Conservation (phyloP, 1,140 invertebrate species). For the Stegodyphus mimosarum region DNA sequence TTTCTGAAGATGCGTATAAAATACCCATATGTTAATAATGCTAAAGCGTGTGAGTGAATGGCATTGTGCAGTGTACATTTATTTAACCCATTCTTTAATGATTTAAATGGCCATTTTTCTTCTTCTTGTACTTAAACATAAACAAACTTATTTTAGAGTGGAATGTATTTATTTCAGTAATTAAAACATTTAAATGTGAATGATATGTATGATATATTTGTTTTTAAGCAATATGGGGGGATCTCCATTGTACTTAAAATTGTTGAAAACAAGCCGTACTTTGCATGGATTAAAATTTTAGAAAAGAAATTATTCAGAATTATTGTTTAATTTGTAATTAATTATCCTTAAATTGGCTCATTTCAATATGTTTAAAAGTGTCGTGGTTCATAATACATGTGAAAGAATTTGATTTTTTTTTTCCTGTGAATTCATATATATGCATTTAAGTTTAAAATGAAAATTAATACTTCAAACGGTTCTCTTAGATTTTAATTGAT, state of each 20-base stretch:
- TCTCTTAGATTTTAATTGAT: too few relatives aligned
- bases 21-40: neutral
- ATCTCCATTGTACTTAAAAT: neutral
- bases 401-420: too few relatives aligned
- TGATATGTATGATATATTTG: neutral
- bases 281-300: neutral
- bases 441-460: too few relatives aligned
- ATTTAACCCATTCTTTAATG: conserved; percentile 16
- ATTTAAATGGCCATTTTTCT: neutral
- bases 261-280: neutral
- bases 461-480: too few relatives aligned
- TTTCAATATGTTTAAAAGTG: too few relatives aligned
- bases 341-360: too few relatives aligned
- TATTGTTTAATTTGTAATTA: too few relatives aligned
- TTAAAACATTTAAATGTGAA: neutral
- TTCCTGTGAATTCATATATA: too few relatives aligned
- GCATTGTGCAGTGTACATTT: conserved; percentile 22
- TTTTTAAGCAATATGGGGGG: neutral
- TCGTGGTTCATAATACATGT: too few relatives aligned
- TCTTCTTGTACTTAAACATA: neutral
- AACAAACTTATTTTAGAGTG: neutral
- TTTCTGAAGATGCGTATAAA: conserved; percentile 29
- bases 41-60: conserved; percentile 31
- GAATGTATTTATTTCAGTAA: neutral
- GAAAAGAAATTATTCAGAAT: too few relatives aligned